phyloP scores from a whole-genome alignment of 2,888 invertebrate genomes.

The Kryphioiulus occultus region DNA sequence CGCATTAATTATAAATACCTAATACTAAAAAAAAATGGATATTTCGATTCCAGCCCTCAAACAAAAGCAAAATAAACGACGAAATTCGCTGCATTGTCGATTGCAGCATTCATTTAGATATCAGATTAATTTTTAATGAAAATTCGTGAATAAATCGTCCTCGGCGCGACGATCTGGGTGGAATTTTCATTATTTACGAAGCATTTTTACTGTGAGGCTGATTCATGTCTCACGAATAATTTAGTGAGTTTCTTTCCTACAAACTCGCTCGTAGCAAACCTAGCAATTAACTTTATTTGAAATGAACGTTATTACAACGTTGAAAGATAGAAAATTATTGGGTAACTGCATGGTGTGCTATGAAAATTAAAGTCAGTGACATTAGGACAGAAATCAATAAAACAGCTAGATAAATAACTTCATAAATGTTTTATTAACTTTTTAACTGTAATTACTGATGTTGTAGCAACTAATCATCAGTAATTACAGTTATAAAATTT shows the following conservation, averaged over 20 bases:
- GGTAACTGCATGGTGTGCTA: background rate
- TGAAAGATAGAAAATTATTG: background rate
- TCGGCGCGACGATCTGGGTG: background rate
- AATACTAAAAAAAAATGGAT: background rate
- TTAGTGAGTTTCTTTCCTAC: background rate
- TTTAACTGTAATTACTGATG: too few relatives aligned
- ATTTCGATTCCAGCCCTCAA: background rate
- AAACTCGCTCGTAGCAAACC: background rate
- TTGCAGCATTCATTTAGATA: background rate
- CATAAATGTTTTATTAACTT: too few relatives aligned
- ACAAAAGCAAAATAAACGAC: background rate
- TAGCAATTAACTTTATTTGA: conserved; percentile 7
- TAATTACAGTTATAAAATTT: too few relatives aligned
- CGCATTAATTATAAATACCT: background rate
- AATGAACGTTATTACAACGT: background rate
- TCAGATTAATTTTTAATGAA: conserved; percentile 31
- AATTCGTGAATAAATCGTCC: background rate
- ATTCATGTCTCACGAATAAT: background rate
- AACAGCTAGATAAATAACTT: background rate
- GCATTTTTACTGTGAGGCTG: background rate
- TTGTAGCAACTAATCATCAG: too few relatives aligned
- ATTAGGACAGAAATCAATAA: conserved; percentile 2
- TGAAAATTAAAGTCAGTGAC: background rate
- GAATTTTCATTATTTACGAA: background rate
- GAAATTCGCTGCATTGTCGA: background rate